phyloP scores from a whole-genome alignment of 2,113 vertebrate species.

The Brienomyrus brachyistius region DNA sequence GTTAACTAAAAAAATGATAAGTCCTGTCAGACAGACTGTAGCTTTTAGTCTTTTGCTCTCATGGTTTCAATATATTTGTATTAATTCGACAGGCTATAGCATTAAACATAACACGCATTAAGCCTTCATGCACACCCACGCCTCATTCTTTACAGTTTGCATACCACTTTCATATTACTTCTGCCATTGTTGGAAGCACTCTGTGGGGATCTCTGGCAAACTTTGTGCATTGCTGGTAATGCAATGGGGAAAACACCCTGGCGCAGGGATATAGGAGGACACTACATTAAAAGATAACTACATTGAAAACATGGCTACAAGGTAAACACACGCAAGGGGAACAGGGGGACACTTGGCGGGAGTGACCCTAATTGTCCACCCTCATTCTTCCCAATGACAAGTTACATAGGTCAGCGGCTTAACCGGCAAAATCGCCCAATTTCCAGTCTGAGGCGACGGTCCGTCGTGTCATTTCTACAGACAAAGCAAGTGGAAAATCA shows the following conservation, averaged over 20 bases:
- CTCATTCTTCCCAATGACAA: neutral
- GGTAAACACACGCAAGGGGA: neutral
- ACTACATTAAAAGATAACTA: neutral
- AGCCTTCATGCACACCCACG: neutral
- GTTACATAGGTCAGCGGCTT: neutral
- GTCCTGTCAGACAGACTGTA: neutral
- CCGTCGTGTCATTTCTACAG: neutral
- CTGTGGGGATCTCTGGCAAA: neutral
- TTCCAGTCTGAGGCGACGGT: neutral
- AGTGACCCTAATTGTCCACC: neutral
- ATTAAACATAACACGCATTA: neutral
- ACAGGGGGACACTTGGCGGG: neutral
- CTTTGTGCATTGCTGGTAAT: neutral
- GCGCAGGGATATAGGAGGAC: neutral
- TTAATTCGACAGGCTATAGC: neutral
- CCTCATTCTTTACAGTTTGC: neutral
- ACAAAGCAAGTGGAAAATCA: neutral
- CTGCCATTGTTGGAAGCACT: neutral
- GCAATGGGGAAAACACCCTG: neutral
- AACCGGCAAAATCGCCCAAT: neutral
- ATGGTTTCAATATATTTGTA: neutral
- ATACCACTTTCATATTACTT: neutral
- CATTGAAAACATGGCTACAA: neutral
- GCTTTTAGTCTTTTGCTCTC: neutral
- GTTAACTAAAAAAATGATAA: neutral